These are phyloP conservation scores for Eptesicus fuscus DNA, from an alignment of 2,113 vertebrate genomes.

Conservation along the genomic window DNA sequence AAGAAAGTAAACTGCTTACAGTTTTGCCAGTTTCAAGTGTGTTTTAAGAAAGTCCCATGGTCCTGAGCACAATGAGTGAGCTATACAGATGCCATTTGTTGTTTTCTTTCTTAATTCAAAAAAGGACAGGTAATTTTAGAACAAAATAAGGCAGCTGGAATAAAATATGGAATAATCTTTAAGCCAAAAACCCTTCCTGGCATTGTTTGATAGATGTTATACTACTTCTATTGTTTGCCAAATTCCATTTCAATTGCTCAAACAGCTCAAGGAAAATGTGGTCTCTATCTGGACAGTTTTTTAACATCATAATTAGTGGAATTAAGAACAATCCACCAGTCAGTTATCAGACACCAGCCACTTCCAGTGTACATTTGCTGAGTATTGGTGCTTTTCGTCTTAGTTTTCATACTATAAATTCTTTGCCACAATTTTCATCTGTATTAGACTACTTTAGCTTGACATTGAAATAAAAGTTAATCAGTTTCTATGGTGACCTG, in stretches of 20 bases:
- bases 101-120: slow-evolving; percentile 49
- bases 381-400: slow-evolving; percentile 67
- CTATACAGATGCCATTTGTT: not conserved
- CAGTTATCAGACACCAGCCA: slow-evolving; percentile 66
- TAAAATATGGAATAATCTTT: slow-evolving; percentile 66
- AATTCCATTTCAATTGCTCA: slow-evolving; percentile 61
- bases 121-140: slow-evolving; percentile 56
- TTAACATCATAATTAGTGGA: slow-evolving; percentile 56
- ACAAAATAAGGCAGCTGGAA: slow-evolving; percentile 50
- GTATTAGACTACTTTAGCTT: slow-evolving; percentile 76
- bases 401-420: slow-evolving; percentile 76
- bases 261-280: slow-evolving; percentile 54
- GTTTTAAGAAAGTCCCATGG: not conserved
- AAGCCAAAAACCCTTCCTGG: slow-evolving; percentile 62
- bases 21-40: not conserved
- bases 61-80: not conserved
- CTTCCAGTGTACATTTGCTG: slow-evolving; percentile 68
- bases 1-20: not conserved
- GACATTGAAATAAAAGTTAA: slow-evolving; percentile 85
- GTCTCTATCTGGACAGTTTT: slow-evolving; percentile 33
- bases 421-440: slow-evolving; percentile 81
- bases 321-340: slow-evolving; percentile 40
- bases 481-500: slow-evolving; percentile 85
- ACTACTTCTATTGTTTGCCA: slow-evolving; percentile 44
- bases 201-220: slow-evolving; percentile 46